Percentiles rank a stretch among this genome's conserved stretches.
Conservation (phyloP, 1,140 invertebrate species). For the Anastrepha obliqua region DNA sequence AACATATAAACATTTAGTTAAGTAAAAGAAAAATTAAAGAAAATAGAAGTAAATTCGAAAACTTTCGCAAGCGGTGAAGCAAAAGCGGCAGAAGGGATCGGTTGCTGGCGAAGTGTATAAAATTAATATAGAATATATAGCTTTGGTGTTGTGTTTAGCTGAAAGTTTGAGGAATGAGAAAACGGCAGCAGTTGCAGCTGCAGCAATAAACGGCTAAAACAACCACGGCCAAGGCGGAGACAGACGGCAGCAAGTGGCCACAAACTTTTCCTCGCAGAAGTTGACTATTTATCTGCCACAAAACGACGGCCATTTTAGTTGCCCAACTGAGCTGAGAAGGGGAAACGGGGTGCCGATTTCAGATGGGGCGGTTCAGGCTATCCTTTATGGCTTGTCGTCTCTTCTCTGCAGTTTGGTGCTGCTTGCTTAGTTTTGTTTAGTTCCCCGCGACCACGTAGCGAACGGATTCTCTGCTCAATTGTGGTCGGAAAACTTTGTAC, state of each 20-base stretch:
- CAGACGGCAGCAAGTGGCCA: neutral
- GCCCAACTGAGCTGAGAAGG: neutral
- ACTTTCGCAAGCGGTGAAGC: slow-evolving; percentile 16
- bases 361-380: neutral
- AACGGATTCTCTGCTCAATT: neutral
- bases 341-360: neutral
- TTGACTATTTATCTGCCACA: slow-evolving; percentile 34
- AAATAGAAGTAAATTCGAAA: neutral
- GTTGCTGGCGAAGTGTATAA: slow-evolving; percentile 18
- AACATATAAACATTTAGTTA: neutral
- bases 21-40: neutral
- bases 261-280: neutral
- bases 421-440: neutral
- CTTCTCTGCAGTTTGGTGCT: neutral
- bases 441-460: neutral
- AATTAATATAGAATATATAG: neutral
- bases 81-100: neutral
- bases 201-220: neutral
- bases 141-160: neutral
- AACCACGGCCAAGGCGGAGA: neutral
- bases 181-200: neutral
- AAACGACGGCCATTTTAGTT: neutral
- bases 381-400: neutral
- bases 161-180: neutral
- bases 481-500: slow-evolving; percentile 25